Evolutionary conservation across 1,140 invertebrate genomes (phyloP).

Genomic region (honey bee (Apis mellifera)): Amel_HAv3.1 CM009942.2:7164501-7165000

Average conservation of each 20-base stretch:
- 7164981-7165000: background rate
- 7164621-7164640: constrained; percentile 56
- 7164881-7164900: no score
- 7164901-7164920: background rate
- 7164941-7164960: background rate
- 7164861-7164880: no score
- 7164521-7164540: background rate
- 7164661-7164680: constrained; percentile 59
- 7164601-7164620: constrained; percentile 37
- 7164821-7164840: no score
- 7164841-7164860: no score
- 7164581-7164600: background rate
- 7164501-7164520: no score
- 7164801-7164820: background rate
- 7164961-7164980: no score
- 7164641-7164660: constrained; percentile 56
- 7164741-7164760: constrained; percentile 8
- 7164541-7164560: background rate
- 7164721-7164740: constrained; percentile 8
- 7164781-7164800: background rate
- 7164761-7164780: background rate
- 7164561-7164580: constrained; percentile 14
- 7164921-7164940: background rate
- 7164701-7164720: constrained; percentile 6
- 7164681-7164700: constrained; percentile 58